A percentile compares a stretch with the other conserved stretches of the same genome.
phyloP scores from a whole-genome alignment of 1,140 invertebrate genomes.

The Pachyrhynchus sulphureomaculatus region DNA sequence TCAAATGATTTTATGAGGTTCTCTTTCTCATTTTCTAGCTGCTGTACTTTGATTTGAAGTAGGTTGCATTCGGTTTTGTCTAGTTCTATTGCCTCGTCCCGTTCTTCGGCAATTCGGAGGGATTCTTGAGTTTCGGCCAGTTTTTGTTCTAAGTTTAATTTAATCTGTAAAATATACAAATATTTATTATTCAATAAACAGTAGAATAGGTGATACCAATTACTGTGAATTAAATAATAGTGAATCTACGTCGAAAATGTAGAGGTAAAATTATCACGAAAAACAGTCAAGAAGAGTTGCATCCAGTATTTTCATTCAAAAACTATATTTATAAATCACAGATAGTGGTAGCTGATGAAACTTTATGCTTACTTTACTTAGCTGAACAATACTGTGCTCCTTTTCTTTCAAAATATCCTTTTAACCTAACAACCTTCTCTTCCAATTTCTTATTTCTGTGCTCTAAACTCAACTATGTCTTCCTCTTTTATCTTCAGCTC shows the following conservation, averaged over 20 bases:
- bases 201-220: too few species aligned
- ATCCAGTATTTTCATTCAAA: too few species aligned
- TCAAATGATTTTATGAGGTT: slow-evolving; percentile 28
- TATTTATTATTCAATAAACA: too few species aligned
- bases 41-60: slow-evolving; percentile 31
- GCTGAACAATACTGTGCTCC: slow-evolving; percentile 21
- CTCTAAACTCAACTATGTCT: slow-evolving; percentile 23
- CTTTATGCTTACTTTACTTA: slow-evolving; percentile 18
- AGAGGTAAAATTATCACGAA: too few species aligned
- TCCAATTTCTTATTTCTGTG: slow-evolving; percentile 13
- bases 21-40: slow-evolving; percentile 35
- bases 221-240: too few species aligned
- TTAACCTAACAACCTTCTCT: slow-evolving; percentile 16
- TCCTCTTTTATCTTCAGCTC: slow-evolving; percentile 37
- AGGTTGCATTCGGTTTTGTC: slow-evolving; percentile 27
- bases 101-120: slow-evolving; percentile 30
- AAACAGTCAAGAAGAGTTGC: too few species aligned
- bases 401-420: slow-evolving; percentile 23
- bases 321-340: too few species aligned
- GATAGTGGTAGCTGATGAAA: too few species aligned
- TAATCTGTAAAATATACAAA: not conserved
- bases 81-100: slow-evolving; percentile 30
- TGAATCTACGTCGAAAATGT: too few species aligned
- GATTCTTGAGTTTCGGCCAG: slow-evolving; percentile 21
- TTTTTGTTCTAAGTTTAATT: slow-evolving; percentile 31